These are phyloP conservation scores for Elysia crispata DNA, from an alignment of 2,888 invertebrate genomes.

Conservation along the genomic window DNA sequence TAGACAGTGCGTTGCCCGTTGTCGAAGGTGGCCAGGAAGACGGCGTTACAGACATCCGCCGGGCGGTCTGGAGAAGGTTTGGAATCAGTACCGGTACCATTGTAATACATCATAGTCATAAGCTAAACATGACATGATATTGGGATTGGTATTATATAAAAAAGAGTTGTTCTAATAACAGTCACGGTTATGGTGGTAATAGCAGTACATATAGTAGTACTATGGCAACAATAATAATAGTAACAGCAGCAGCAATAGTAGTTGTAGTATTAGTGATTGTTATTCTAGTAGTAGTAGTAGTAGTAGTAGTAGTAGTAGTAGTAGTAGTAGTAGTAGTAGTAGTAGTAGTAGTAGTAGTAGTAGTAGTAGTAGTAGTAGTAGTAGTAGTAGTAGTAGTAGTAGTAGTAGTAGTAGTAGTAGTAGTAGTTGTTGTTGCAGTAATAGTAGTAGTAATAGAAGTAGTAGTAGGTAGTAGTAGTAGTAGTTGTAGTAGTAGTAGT, in stretches of 20 bases:
- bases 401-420: not conserved
- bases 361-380: constrained; percentile 26
- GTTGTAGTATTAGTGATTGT: no score
- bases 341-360: constrained; percentile 26
- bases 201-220: constrained; percentile 12
- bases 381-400: not conserved
- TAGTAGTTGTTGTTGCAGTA: constrained; percentile 2
- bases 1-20: constrained; percentile 20
- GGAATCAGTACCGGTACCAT: no score
- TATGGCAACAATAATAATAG: constrained; percentile 11
- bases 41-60: constrained; percentile 12
- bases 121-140: no score
- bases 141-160: no score
- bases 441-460: constrained; percentile 15
- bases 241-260: no score
- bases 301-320: constrained; percentile 1
- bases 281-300: constrained; percentile 9
- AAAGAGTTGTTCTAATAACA: constrained; percentile 2
- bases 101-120: no score
- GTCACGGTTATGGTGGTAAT: not conserved
- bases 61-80: not conserved
- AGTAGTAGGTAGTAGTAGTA: no score
- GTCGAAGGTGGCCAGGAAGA: constrained; percentile 32
- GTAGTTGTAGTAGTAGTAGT: constrained; percentile 4
- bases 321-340: constrained; percentile 10